Evolutionary conservation across 1,140 invertebrate genomes (phyloP), one percentile per base, ranked within the genome.

Genomic region (Polyergus mexicanus): DNA sequence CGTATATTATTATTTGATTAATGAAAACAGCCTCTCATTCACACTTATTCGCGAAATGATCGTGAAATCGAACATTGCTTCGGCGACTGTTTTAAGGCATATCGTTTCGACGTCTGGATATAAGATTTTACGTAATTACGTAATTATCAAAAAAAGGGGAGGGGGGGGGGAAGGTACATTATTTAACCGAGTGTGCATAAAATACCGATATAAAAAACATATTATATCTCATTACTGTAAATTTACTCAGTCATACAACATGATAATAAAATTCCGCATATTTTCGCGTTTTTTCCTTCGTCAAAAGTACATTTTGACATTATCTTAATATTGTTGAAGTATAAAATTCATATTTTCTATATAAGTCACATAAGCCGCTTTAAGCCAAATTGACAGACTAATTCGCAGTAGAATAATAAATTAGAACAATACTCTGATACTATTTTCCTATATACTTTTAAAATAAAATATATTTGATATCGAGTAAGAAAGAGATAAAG

Each of bases 1-100:
- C 32, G n/a, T 60, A 35, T 28, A 25, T 76, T 76, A 44, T 47
- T 65, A 65, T 65, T 77, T 65, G 65, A 77, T 77, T 77, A 77
- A 77, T 19, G 3, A 16, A 16, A 32, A 76, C 25, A 60, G 60
- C 32, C n/a, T 38, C 7, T 25, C 10, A 63, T 47, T 32, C 58
- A 63, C 28, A n/a, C 19, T 44, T 44, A 44, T 41, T 58, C 58
- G 58, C 19, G 19, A 65, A 65, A 65, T 77, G 8, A 32, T 44
- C 10, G 10, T 13, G 10, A 25, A 19, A 63, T 35, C 60, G 28
- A 63, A 5, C 13, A 19, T 77, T 25, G n/a, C 4, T 13, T 60
- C 22, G 16, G 16, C 25, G 38, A 13, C 16, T 58, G 54, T 63
- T 65, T 77, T 22, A 65, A 35, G 4, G 16, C 3, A 51, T 47